These are phyloP conservation scores for Sipha flava DNA, from an alignment of 1,140 invertebrate species.

Conservation along the genomic window DNA sequence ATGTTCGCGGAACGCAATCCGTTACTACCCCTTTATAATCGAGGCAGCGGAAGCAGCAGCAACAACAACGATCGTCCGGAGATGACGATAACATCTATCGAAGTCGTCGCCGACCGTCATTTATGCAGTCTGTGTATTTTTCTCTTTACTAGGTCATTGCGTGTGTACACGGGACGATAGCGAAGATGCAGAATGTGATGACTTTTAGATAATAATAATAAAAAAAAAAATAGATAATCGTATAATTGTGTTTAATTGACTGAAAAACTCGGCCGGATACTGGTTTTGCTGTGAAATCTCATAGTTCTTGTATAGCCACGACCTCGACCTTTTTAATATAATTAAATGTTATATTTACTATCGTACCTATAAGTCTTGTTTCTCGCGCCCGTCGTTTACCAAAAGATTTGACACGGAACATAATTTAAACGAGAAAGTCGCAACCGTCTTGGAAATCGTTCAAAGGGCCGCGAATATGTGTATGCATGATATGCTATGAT, in stretches of 20 bases:
- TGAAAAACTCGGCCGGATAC: not conserved
- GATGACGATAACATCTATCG: not conserved
- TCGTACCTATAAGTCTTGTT: not conserved
- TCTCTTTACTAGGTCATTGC: not conserved
- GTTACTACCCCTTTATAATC: too few species aligned
- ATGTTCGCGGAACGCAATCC: too few species aligned
- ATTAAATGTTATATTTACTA: not conserved
- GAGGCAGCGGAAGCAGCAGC: too few species aligned
- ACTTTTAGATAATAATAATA: not conserved
- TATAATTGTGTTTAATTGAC: slow-evolving; percentile 17
- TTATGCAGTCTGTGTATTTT: not conserved
- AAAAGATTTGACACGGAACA: not conserved
- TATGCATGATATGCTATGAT: too few species aligned
- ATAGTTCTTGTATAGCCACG: not conserved
- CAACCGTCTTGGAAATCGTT: not conserved
- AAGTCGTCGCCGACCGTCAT: not conserved
- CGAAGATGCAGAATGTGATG: too few species aligned
- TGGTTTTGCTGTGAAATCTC: not conserved
- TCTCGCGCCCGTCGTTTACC: not conserved
- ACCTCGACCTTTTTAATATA: slow-evolving; percentile 1
- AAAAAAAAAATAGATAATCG: not conserved
- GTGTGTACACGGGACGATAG: too few species aligned
- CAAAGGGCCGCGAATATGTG: not conserved
- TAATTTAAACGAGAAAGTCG: not conserved
- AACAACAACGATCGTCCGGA: too few species aligned